phyloP scores from a whole-genome alignment of 2,888 invertebrate species.

The Iselma pallidipennis region DNA sequence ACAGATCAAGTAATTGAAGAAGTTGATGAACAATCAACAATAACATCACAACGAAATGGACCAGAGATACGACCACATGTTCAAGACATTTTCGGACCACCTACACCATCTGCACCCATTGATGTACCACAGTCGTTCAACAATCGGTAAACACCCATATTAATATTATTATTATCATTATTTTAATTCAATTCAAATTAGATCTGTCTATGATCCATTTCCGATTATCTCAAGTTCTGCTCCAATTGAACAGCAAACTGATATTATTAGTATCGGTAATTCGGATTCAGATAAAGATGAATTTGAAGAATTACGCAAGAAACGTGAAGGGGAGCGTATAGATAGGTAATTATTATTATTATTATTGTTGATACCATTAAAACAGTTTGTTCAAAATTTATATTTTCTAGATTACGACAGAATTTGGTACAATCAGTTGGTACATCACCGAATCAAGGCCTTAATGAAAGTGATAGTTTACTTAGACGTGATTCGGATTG shows the following conservation, averaged over 20 bases:
- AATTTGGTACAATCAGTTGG: constrained; percentile 39
- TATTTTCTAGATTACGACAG: constrained; percentile 34
- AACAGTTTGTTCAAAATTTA: no score
- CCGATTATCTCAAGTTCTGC: constrained; percentile 37
- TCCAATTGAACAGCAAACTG: constrained; percentile 36
- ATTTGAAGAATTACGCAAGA: constrained; percentile 70
- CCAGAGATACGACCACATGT: constrained; percentile 58
- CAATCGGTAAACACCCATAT: constrained; percentile 33
- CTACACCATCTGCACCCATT: constrained; percentile 52
- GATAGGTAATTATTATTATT: constrained; percentile 38
- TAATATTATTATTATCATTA: constrained; percentile 9
- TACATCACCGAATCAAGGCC: constrained; percentile 5
- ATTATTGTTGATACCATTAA: background rate
- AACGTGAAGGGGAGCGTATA: constrained; percentile 70
- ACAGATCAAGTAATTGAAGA: constrained; percentile 75
- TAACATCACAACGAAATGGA: constrained; percentile 68
- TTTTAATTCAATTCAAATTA: constrained; percentile 8
- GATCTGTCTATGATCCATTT: constrained; percentile 37
- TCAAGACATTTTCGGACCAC: constrained; percentile 63
- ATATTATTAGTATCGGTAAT: constrained; percentile 53
- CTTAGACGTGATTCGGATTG: background rate
- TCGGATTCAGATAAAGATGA: constrained; percentile 52
- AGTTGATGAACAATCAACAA: constrained; percentile 81
- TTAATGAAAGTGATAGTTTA: constrained; percentile 9
- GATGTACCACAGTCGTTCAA: constrained; percentile 58